A percentile compares a stretch with the other conserved stretches of the same genome.
Evolutionary conservation across 2,888 invertebrate species (phyloP).

Genomic region (Gandaritis pyraliata): DNA sequence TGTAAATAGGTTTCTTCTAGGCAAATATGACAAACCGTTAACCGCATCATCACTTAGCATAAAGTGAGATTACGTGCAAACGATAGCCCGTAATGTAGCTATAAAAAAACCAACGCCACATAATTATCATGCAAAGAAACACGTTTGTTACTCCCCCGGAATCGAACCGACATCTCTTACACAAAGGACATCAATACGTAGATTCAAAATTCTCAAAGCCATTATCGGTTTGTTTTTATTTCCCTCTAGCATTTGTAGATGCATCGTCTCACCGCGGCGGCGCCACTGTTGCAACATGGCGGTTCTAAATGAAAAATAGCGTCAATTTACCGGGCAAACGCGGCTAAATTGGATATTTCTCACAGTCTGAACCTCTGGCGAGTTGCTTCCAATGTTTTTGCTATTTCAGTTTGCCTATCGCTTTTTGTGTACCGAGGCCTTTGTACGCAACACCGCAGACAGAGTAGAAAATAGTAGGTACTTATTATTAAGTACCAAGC

Average conservation of each 20-base stretch:
- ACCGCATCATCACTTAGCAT: too few species aligned
- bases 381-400: constrained; percentile 59
- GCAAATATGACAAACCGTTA: too few species aligned
- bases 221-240: constrained; percentile 6
- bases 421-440: constrained; percentile 40
- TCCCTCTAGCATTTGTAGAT: constrained; percentile 25
- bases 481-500: background rate
- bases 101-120: too few species aligned
- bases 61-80: too few species aligned
- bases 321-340: constrained; percentile 78
- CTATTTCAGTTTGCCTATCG: constrained; percentile 39
- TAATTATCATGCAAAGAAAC: too few species aligned
- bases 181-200: background rate
- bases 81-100: too few species aligned
- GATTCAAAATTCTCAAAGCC: background rate
- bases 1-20: too few species aligned
- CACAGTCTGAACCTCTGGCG: constrained; percentile 65
- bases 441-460: constrained; percentile 21
- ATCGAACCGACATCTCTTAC: too few species aligned
- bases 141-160: too few species aligned
- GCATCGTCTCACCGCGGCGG: constrained; percentile 45
- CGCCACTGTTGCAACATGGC: constrained; percentile 67
- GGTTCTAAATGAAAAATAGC: constrained; percentile 75
- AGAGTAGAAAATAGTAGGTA: background rate
- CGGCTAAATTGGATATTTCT: constrained; percentile 81